Conservation (phyloP, 1,140 invertebrate species). For the Musca vetustissima region DNA sequence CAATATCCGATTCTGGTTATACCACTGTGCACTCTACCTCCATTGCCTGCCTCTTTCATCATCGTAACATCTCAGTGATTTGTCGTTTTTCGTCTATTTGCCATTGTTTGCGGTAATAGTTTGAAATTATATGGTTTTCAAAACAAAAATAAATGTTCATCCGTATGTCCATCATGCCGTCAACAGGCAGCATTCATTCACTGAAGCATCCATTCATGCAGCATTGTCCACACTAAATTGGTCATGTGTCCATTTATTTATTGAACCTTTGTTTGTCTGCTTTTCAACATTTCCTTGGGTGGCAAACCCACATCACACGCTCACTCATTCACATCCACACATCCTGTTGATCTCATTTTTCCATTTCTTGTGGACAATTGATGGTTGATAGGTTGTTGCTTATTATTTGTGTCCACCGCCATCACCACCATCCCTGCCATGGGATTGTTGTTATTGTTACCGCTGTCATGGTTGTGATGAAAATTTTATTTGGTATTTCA, state of each 20-base stretch:
- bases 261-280: not conserved
- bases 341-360: no score
- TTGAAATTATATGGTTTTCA: conserved; percentile 9
- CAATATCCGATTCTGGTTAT: no score
- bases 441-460: no score
- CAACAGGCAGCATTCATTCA: not conserved
- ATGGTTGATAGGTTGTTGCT: not conserved
- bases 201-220: conserved; percentile 40
- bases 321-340: no score
- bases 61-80: not conserved
- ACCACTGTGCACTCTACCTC: no score
- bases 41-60: not conserved
- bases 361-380: not conserved
- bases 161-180: not conserved
- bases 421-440: no score
- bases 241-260: conserved; percentile 27
- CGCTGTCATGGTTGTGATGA: no score
- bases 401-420: not conserved
- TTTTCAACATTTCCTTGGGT: no score
- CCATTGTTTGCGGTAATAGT: conserved; percentile 23
- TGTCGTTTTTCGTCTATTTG: no score
- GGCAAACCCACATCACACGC: no score
- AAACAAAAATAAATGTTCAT: not conserved
- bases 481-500: no score
- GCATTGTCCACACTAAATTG: conserved; percentile 51